Evolutionary conservation across 2,113 vertebrate species (phyloP), one percentile per base, ranked within the genome.

Genomic region (Egretta garzetta): DNA sequence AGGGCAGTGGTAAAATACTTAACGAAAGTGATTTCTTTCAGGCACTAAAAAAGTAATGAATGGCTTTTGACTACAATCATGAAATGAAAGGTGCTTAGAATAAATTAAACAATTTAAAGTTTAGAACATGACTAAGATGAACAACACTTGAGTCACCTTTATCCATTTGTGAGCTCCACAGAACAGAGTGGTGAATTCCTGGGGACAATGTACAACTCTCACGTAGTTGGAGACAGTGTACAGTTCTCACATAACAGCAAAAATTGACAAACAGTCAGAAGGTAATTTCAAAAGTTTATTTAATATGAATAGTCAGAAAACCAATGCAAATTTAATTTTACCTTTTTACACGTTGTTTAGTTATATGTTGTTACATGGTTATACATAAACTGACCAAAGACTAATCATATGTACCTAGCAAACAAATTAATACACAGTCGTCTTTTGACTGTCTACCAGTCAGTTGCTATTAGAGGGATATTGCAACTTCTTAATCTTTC

Each of bases 201-300:
- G 19, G 20, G 24, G 33, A 52, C 10, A 56, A 30, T 0, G 0
- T 35, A 47, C 12, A 72, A 27, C 33, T 64, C 8, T 52, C 18
- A 60, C 47, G 62, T 35, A 88, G 27, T 20, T 2, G 7, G 14
- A 64, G 39, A 26, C 1, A 30, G 5, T 17, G 18, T 37, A 63
- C 0, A 1, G 28, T 22, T 84, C 56, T 84, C 52, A 75, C 67
- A 62, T 23, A 80, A 70, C 18, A 93, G 16, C 7, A 62, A 56
- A 72, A 85, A 23, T 10, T 45, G 20, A 53, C 24, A 58, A 82
- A n/a, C 8, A 32, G 5, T 50, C 45, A 59, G 32, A 82, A 52
- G 8, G 82, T 5, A 59, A 72, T 77, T 91, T 74, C 19, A 80
- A 66, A 90, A 50, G 23, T 64, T 89, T 80, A 47, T 49, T 67